These are phyloP conservation scores for Melanophora roralis DNA, from an alignment of 2,888 invertebrate genomes.

Conservation along the genomic window DNA sequence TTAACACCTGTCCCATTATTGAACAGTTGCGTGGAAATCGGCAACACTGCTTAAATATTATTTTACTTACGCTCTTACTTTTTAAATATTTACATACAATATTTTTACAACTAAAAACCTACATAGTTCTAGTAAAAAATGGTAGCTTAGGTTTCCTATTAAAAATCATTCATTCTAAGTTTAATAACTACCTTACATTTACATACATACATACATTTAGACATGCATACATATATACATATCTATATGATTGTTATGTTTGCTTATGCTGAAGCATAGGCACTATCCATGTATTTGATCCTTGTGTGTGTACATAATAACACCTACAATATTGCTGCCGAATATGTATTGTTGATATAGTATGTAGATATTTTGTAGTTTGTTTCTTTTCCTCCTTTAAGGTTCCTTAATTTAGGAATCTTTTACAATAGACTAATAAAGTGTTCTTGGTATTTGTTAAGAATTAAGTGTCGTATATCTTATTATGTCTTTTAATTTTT, in stretches of 20 bases:
- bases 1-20: too few relatives aligned
- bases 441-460: background rate
- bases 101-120: background rate
- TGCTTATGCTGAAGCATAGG: too few relatives aligned
- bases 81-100: slow-evolving; percentile 29
- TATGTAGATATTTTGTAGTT: slow-evolving; percentile 38
- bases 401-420: slow-evolving; percentile 22
- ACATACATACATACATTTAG: background rate
- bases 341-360: slow-evolving; percentile 33
- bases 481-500: background rate
- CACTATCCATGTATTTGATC: too few relatives aligned
- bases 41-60: too few relatives aligned
- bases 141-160: slow-evolving; percentile 44
- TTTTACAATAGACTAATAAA: slow-evolving; percentile 3
- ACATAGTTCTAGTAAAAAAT: slow-evolving; percentile 36
- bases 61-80: slow-evolving; percentile 5
- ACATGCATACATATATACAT: too few relatives aligned
- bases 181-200: slow-evolving; percentile 47
- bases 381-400: background rate
- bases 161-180: slow-evolving; percentile 45
- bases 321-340: slow-evolving; percentile 23
- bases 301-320: slow-evolving; percentile 1
- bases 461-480: slow-evolving; percentile 23
- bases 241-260: too few relatives aligned
- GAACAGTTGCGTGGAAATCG: too few relatives aligned